Evolutionary conservation across 2,797 vertebrate genomes (phyloP).

Genomic region (Dermochelys coriacea): DNA sequence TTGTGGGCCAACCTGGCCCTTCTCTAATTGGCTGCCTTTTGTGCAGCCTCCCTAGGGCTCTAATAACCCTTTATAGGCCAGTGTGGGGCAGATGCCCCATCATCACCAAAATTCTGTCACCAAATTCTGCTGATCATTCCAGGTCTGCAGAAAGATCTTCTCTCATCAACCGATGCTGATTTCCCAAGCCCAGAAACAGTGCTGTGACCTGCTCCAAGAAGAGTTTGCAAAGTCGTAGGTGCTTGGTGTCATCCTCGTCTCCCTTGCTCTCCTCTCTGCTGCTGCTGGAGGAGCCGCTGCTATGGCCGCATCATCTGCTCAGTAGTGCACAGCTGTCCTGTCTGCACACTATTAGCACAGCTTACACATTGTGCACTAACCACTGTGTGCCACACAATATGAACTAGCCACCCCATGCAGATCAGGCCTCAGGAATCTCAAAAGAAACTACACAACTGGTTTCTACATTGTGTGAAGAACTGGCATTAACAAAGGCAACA

Average conservation of each 20-base stretch:
- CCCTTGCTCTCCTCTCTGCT: not conserved
- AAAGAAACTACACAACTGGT: not conserved
- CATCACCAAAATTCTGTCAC: not conserved
- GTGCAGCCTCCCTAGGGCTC: too few species aligned
- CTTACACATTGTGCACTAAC: not conserved
- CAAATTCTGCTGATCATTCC: not conserved
- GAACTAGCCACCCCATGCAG: not conserved
- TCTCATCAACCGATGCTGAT: not conserved
- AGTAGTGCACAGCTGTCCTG: not conserved
- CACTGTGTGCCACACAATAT: not conserved
- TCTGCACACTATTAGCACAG: not conserved
- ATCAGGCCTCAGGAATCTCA: accelerated
- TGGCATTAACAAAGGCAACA: accelerated
- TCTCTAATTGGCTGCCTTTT: too few species aligned
- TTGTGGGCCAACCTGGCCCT: too few species aligned
- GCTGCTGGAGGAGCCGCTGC: not conserved
- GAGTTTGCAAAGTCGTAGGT: not conserved
- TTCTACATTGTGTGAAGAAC: accelerated
- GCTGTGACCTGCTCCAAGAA: not conserved
- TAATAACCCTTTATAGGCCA: too few species aligned
- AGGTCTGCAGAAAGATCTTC: not conserved
- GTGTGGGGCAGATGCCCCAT: too few species aligned
- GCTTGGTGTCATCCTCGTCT: not conserved
- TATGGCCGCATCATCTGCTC: not conserved
- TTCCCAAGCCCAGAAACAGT: not conserved